phyloP scores from a whole-genome alignment of 35 echinoderm and acorn worm species.

The Hemicentrotus pulcherrimus region DNA sequence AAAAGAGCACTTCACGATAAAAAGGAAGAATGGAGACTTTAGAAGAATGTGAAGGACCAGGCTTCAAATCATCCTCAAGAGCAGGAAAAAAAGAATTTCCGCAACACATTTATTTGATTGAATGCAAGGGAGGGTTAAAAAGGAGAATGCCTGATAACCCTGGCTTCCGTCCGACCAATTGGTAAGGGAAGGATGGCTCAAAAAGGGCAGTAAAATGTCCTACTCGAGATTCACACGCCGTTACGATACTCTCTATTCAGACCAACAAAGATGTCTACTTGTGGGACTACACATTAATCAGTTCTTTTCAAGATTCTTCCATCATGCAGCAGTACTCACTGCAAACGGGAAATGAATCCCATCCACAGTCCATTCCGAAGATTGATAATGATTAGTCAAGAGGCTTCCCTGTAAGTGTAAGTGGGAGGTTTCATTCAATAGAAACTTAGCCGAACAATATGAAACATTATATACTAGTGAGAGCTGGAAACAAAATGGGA shows the following conservation, averaged over 20 bases:
- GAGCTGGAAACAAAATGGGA: neutral
- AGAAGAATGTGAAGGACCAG: neutral
- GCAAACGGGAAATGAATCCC: neutral
- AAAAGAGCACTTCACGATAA: neutral
- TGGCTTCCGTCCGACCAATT: neutral
- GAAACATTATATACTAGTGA: neutral
- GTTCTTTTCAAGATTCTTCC: neutral
- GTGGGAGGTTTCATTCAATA: neutral
- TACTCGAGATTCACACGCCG: neutral
- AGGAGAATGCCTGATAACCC: neutral
- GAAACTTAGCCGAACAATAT: neutral
- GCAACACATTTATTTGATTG: neutral
- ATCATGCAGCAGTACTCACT: neutral
- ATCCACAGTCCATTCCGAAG: neutral
- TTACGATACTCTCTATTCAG: neutral
- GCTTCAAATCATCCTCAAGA: neutral
- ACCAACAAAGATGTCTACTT: neutral
- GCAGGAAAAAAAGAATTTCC: neutral
- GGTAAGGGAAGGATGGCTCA: neutral
- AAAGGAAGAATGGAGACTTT: neutral
- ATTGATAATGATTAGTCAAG: neutral
- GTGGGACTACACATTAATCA: neutral
- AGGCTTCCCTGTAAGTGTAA: neutral
- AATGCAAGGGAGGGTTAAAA: neutral
- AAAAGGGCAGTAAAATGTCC: neutral